These are phyloP conservation scores for Whitmania pigra DNA, from an alignment of 1,140 invertebrate genomes.

Conservation along the genomic window DNA sequence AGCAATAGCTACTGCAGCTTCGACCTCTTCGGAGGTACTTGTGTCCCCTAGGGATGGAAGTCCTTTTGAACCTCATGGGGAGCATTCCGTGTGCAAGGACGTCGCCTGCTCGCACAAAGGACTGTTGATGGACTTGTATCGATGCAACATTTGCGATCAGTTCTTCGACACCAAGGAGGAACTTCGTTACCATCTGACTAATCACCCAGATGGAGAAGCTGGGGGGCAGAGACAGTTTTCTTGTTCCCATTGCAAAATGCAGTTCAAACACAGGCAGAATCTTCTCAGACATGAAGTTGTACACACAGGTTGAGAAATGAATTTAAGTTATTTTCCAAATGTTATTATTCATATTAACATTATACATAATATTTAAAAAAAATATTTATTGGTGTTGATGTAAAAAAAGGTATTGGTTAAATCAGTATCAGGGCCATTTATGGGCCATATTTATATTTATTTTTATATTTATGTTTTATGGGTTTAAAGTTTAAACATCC, in stretches of 20 bases:
- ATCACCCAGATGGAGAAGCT: conserved; percentile 26
- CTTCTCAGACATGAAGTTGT: conserved; percentile 35
- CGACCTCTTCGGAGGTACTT: not conserved
- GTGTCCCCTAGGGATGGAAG: too few species aligned
- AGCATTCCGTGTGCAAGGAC: not conserved
- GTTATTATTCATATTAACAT: conserved; percentile 13
- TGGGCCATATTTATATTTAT: too few species aligned
- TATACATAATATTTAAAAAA: not conserved
- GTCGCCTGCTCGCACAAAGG: not conserved
- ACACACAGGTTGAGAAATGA: conserved; percentile 28
- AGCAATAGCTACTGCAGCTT: not conserved
- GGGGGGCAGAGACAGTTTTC: conserved; percentile 28
- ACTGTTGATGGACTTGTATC: conserved; percentile 35
- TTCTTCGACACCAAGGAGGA: conserved; percentile 37
- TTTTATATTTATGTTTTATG: too few species aligned
- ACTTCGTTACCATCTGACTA: conserved; percentile 31
- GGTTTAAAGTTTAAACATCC: too few species aligned
- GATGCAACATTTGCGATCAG: conserved; percentile 41
- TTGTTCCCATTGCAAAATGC: conserved; percentile 39
- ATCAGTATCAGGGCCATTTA: too few species aligned
- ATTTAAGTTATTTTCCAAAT: not conserved
- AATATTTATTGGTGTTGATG: too few species aligned
- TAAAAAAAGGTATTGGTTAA: too few species aligned
- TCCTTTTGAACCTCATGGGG: not conserved
- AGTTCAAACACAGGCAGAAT: conserved; percentile 37